Percentiles rank a stretch among this genome's conserved stretches.
Evolutionary conservation across 53 echinoderm and acorn worm species (phyloP).

Genomic region (Zoroaster sp.): DNA sequence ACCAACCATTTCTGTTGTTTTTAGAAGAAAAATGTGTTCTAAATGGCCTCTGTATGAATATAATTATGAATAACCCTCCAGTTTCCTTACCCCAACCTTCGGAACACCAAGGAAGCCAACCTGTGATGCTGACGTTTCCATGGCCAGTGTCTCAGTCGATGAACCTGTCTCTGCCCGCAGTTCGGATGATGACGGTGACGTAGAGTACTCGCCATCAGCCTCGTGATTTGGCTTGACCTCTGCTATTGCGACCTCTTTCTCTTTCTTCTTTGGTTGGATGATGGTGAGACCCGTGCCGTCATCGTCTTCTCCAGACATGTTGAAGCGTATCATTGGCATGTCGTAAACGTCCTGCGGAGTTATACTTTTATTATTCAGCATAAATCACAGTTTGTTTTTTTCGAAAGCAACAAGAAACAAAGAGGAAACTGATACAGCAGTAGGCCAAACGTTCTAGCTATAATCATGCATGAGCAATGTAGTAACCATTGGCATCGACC

Average conservation of each 20-base stretch:
- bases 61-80: no score
- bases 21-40: no score
- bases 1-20: no score
- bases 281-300: slow-evolving; percentile 8
- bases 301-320: slow-evolving; percentile 50
- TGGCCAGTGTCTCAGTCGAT: slow-evolving; percentile 15
- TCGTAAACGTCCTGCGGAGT: slow-evolving; percentile 78
- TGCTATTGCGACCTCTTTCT: not conserved
- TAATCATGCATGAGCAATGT: no score
- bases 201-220: slow-evolving; percentile 55
- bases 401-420: no score
- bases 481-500: no score
- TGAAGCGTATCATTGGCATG: slow-evolving; percentile 95
- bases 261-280: slow-evolving; percentile 39
- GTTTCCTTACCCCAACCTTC: no score
- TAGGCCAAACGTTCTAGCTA: no score
- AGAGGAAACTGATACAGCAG: no score
- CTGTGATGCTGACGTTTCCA: slow-evolving; percentile 6
- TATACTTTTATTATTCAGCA: not conserved
- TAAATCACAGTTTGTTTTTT: not conserved
- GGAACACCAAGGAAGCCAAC: slow-evolving; percentile 26
- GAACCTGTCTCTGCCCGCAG: slow-evolving; percentile 48
- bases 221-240: slow-evolving; percentile 27
- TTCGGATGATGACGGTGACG: slow-evolving; percentile 60
- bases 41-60: no score